Evolutionary conservation across 2,888 invertebrate species (phyloP).

Genomic region (Proisotoma minuta): DNA sequence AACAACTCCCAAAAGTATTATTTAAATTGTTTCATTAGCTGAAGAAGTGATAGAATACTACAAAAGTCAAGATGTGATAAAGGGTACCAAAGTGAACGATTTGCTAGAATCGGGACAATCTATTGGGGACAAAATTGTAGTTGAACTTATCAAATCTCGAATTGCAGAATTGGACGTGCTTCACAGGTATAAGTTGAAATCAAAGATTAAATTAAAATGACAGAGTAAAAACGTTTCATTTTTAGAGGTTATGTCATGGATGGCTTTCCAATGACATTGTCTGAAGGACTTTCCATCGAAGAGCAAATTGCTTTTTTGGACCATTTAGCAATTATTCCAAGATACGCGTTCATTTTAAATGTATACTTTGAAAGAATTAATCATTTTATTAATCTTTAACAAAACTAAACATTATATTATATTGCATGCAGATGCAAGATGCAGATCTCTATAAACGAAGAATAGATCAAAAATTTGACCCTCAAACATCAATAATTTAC

Average conservation of each 20-base stretch:
- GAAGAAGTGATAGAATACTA: constrained; percentile 33
- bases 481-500: constrained; percentile 30
- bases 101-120: constrained; percentile 27
- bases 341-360: constrained; percentile 27
- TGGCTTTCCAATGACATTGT: constrained; percentile 60
- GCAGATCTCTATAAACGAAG: constrained; percentile 38
- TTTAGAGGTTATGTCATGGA: constrained; percentile 61
- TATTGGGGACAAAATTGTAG: constrained; percentile 20
- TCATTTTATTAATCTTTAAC: not conserved
- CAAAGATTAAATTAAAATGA: not conserved
- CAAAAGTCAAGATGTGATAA: constrained; percentile 10
- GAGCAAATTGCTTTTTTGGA: constrained; percentile 30
- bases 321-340: constrained; percentile 21
- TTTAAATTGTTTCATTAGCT: constrained; percentile 17
- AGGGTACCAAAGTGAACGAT: constrained; percentile 22
- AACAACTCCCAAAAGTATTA: not conserved
- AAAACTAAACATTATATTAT: not conserved
- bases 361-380: not conserved
- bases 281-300: constrained; percentile 48
- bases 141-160: constrained; percentile 27
- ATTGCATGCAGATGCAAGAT: constrained; percentile 38
- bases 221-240: not conserved
- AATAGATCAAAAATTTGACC: constrained; percentile 36
- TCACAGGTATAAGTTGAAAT: constrained; percentile 21
- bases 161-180: constrained; percentile 37